Conservation (phyloP, 2,888 invertebrate genomes). For the Ochropleura leucogaster region DNA sequence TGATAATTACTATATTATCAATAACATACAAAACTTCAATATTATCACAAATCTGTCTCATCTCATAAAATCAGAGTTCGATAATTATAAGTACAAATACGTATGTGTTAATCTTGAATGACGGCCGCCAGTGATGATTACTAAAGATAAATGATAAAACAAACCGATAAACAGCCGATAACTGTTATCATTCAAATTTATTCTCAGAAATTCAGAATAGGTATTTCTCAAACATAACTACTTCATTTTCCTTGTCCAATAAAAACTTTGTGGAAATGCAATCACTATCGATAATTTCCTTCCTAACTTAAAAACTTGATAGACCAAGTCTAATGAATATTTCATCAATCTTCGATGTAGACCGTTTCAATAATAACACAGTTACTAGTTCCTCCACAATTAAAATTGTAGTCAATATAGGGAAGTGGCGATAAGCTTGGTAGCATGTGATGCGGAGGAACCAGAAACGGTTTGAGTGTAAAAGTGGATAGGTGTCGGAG, state of each 20-base stretch:
- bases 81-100: not conserved
- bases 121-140: conserved; percentile 2
- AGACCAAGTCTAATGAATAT: conserved; percentile 28
- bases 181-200: conserved; percentile 16
- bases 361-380: conserved; percentile 10
- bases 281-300: conserved; percentile 13
- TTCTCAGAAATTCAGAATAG: conserved; percentile 22
- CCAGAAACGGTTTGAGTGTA: no score
- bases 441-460: no score
- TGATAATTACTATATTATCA: no score
- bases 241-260: conserved; percentile 21
- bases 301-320: conserved; percentile 2
- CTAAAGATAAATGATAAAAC: not conserved
- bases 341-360: conserved; percentile 27
- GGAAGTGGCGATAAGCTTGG: conserved; percentile 13
- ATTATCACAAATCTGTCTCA: no score
- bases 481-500: no score
- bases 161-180: conserved; percentile 28
- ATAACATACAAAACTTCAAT: no score
- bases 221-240: not conserved
- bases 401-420: conserved; percentile 36
- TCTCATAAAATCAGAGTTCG: no score
- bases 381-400: conserved; percentile 32
- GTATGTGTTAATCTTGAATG: conserved; percentile 15
- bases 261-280: not conserved